Conservation (phyloP, 1,140 invertebrate genomes). For the Drosophila fuyamai region DNA sequence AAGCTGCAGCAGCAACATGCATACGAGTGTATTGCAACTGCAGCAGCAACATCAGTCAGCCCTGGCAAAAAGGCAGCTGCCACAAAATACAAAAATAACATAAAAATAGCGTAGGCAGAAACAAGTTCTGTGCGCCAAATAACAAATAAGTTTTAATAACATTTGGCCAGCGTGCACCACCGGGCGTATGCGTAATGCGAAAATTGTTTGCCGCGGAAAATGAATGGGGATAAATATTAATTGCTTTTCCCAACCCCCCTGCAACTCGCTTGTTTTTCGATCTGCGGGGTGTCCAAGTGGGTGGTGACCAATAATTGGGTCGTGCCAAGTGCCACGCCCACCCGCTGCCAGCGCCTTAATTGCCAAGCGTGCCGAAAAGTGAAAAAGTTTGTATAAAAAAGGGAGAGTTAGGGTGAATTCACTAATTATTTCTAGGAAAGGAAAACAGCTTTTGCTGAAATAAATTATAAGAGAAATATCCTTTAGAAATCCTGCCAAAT, state of each 20-base stretch:
- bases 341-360: constrained; percentile 17
- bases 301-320: constrained; percentile 47
- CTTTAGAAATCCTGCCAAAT: too few species aligned
- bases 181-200: constrained; percentile 42
- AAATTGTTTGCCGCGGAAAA: constrained; percentile 7
- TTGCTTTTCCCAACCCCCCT: constrained; percentile 7
- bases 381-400: background rate
- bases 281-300: constrained; percentile 22
- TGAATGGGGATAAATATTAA: constrained; percentile 32
- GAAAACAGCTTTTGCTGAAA: too few species aligned
- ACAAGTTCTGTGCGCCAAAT: constrained; percentile 43
- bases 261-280: background rate
- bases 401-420: background rate
- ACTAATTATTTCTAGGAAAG: too few species aligned
- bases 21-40: background rate
- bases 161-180: constrained; percentile 43
- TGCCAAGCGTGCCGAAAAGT: background rate
- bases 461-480: too few species aligned
- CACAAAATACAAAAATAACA: background rate
- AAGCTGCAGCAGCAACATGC: constrained; percentile 34
- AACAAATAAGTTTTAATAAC: constrained; percentile 52
- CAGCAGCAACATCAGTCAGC: background rate
- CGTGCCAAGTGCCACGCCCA: constrained; percentile 31
- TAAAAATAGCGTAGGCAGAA: constrained; percentile 7
- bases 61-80: background rate